These are phyloP conservation scores for Diplosoma virens DNA, from an alignment of 23 tunicate genomes.

Conservation along the genomic window DNA sequence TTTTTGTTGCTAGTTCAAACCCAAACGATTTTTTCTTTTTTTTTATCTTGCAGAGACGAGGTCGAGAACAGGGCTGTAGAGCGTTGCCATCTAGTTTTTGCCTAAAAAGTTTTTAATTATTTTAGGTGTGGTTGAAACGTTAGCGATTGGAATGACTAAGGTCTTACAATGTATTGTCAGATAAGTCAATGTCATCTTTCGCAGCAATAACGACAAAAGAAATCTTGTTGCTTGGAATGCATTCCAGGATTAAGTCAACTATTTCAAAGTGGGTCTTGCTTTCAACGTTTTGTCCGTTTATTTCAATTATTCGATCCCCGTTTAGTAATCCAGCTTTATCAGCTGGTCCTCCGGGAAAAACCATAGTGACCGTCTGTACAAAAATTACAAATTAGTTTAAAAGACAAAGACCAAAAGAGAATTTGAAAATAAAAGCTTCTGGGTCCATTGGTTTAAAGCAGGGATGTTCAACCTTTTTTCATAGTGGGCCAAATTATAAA, in stretches of 20 bases:
- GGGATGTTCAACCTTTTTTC: too few species aligned
- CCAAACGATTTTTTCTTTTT: constrained; percentile 74
- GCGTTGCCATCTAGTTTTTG: too few species aligned
- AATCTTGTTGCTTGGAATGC: constrained; percentile 65
- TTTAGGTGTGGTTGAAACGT: too few species aligned
- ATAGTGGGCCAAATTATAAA: too few species aligned
- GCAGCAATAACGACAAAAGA: constrained; percentile 46
- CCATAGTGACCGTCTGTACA: constrained; percentile 48
- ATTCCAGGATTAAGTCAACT: constrained; percentile 52
- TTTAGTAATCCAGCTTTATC: constrained; percentile 67
- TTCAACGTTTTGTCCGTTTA: constrained; percentile 78
- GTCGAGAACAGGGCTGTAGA: too few species aligned
- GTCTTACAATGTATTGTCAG: too few species aligned
- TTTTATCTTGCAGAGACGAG: constrained; percentile 74
- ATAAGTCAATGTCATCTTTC: constrained; percentile 59
- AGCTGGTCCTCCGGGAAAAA: constrained; percentile 78
- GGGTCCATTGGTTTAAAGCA: too few species aligned
- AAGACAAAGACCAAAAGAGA: too few species aligned
- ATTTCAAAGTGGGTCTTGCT: constrained; percentile 44
- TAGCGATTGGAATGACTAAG: too few species aligned
- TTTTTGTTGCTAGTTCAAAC: constrained; percentile 53
- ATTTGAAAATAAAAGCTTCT: too few species aligned
- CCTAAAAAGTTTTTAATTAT: too few species aligned
- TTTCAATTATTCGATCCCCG: constrained; percentile 70
- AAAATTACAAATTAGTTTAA: background rate